Base-by-base conservation (phyloP, 2,888 invertebrate species). In the Polydrusus pterygomalis region DNA sequence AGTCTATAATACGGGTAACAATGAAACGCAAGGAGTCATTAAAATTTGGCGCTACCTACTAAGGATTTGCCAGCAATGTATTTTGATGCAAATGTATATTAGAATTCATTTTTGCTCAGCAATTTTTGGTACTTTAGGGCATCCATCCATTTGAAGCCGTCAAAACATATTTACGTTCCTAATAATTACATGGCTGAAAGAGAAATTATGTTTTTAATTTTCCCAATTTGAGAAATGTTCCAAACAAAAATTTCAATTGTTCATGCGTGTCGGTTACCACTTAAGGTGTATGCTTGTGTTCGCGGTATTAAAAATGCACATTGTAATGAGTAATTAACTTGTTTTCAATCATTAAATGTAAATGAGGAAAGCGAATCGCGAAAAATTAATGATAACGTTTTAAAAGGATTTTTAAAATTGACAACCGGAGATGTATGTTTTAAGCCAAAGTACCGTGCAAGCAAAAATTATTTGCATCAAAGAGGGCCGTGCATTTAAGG, bases 61-160 rank as follows among this genome's bases (percentile, higher is more conserved):
- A 25, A 58, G 43, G 13, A 54, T 43, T 38, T 38, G 25, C 30
- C 30, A 45, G 58, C 43, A 69, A 69, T 69, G 58, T 17, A 68
- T 15, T 30, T n/a, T 18, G 56, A 69, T 69, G 69, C 69, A 69
- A 58, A 69, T 68, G 56, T 68, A 38, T 56, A 58, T 58, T 69
- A 56, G 56, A 68, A 40, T 54, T 15, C 40, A 15, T 38, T 54
- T 51, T 68, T 25, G 11, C 56, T 25, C 40, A 40, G 56, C 17
- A 45, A 69, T 56, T 58, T 68, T 69, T 69, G 69, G 25, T 69
- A 56, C 45, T 69, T 54, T n/a, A 43, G 43, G 56, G 51, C 67
- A 40, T 68, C 40, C 67, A 40, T 68, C 40, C 54, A 54, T 54
- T 43, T 13, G 54, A 40, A 38, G 40, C 67, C 54, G 58, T 56